Evolutionary conservation across 1,140 invertebrate species (phyloP).

Genomic region (Cydia splendana): DNA sequence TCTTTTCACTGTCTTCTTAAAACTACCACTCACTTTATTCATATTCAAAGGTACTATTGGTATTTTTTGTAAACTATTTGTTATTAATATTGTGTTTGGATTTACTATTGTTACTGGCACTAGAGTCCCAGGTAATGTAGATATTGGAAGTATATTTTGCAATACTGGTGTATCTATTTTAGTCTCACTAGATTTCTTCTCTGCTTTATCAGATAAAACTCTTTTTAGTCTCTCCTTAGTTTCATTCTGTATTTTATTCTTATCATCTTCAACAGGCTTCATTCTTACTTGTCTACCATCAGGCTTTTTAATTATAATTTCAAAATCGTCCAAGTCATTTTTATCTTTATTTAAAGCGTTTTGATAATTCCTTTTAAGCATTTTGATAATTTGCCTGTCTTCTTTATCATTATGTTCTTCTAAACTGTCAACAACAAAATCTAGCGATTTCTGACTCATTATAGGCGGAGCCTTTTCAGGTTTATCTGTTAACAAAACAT

Average conservation of each 20-base stretch:
- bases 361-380: slow-evolving; percentile 36
- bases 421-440: slow-evolving; percentile 68
- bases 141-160: slow-evolving; percentile 47
- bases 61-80: slow-evolving; percentile 42
- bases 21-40: slow-evolving; percentile 10
- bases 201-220: slow-evolving; percentile 51
- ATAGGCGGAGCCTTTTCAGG: slow-evolving; percentile 59
- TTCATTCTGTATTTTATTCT: slow-evolving; percentile 44
- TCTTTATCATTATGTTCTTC: slow-evolving; percentile 38
- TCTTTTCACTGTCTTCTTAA: slow-evolving; percentile 34
- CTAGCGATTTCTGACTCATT: slow-evolving; percentile 71
- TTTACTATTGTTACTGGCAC: slow-evolving; percentile 63
- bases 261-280: slow-evolving; percentile 58
- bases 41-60: slow-evolving; percentile 48
- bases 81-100: slow-evolving; percentile 35
- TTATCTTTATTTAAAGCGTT: slow-evolving; percentile 24
- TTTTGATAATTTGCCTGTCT: slow-evolving; percentile 15
- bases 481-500: slow-evolving; percentile 44
- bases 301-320: slow-evolving; percentile 67
- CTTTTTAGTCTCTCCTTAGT: slow-evolving; percentile 63
- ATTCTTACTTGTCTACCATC: slow-evolving; percentile 61
- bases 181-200: slow-evolving; percentile 35
- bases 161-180: slow-evolving; percentile 41
- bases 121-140: slow-evolving; percentile 48
- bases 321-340: slow-evolving; percentile 51